phyloP scores from a whole-genome alignment of 1,140 invertebrate species.

The Leguminivora glycinivorella region DNA sequence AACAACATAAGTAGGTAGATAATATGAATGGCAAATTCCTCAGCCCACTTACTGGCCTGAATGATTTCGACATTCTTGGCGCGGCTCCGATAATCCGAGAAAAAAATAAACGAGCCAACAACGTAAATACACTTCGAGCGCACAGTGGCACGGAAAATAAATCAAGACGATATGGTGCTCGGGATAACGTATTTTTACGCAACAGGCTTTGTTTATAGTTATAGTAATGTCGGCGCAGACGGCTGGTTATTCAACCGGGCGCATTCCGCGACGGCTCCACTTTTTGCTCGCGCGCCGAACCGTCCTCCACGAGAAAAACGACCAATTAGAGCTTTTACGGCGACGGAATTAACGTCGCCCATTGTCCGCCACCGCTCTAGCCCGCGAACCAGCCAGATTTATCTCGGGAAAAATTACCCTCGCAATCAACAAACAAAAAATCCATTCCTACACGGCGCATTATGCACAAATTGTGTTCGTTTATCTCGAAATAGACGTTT shows the following conservation, averaged over 20 bases:
- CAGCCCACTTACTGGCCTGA: conserved; percentile 75
- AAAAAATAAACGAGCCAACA: conserved; percentile 70
- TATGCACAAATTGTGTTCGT: conserved; percentile 46
- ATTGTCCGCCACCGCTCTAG: conserved; percentile 47
- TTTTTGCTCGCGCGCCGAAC: conserved; percentile 63
- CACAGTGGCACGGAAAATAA: conserved; percentile 70
- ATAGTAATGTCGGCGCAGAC: conserved; percentile 55
- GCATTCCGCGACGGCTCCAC: conserved; percentile 72
- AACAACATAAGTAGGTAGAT: conserved; percentile 41
- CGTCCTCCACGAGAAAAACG: conserved; percentile 59
- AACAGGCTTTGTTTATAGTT: conserved; percentile 72
- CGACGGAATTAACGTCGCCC: conserved; percentile 64
- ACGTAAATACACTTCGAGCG: conserved; percentile 72
- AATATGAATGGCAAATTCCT: conserved; percentile 76
- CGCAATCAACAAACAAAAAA: conserved; percentile 44
- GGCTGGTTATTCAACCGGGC: conserved; percentile 76
- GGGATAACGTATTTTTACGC: conserved; percentile 76
- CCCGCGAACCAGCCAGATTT: conserved; percentile 34
- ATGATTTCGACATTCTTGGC: conserved; percentile 79
- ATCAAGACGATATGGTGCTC: conserved; percentile 65
- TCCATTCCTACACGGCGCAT: conserved; percentile 34
- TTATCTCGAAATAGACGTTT: conserved; percentile 45
- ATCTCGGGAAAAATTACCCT: conserved; percentile 35
- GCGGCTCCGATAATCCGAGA: conserved; percentile 71
- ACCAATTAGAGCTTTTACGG: conserved; percentile 74